A percentile compares a stretch with the other conserved stretches of the same genome.
Evolutionary conservation across 2,888 invertebrate genomes (phyloP).

Genomic region (Heliconius ismenius): DNA sequence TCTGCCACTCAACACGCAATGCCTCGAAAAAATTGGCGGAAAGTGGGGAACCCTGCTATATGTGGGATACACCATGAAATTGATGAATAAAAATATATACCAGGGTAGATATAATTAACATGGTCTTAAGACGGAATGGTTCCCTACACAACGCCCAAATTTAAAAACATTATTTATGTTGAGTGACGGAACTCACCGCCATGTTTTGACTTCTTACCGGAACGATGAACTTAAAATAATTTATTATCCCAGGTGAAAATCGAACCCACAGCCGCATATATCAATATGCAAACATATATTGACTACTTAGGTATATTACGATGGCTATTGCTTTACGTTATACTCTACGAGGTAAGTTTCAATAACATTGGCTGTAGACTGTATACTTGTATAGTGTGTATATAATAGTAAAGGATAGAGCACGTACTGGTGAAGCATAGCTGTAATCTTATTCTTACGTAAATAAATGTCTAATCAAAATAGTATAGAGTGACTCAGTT

Average conservation of each 20-base stretch:
- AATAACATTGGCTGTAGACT: neutral
- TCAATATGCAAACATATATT: neutral
- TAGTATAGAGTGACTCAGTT: neutral
- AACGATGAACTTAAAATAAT: no score
- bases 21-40: neutral
- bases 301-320: neutral
- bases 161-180: no score
- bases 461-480: neutral
- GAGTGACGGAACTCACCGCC: no score
- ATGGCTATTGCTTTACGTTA: neutral
- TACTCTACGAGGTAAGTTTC: neutral
- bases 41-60: neutral
- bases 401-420: neutral
- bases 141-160: no score
- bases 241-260: no score
- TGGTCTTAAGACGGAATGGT: no score
- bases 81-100: no score
- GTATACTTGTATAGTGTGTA: neutral
- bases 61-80: no score
- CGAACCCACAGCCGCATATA: no score
- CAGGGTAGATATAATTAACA: no score
- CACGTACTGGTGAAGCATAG: neutral
- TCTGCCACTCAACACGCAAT: neutral
- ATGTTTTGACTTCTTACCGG: no score
- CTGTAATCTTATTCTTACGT: neutral